phyloP scores from a whole-genome alignment of 2,888 invertebrate species.

The Leptodirus hochenwartii region DNA sequence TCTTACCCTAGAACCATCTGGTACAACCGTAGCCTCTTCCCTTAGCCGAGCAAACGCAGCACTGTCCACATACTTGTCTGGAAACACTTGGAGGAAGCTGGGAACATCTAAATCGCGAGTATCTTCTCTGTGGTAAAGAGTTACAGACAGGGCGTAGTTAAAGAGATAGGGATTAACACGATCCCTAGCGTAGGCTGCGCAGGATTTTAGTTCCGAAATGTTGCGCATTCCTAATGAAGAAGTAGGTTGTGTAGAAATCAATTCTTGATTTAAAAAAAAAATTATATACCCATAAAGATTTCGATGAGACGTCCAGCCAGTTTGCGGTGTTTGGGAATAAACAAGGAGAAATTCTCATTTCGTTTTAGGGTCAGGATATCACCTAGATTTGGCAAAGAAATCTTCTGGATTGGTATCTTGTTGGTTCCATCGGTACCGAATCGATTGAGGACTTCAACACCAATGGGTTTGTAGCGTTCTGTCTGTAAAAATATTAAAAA shows the following conservation, averaged over 20 bases:
- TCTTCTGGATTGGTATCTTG: conserved; percentile 33
- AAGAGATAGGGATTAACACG: conserved; percentile 64
- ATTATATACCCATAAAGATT: conserved; percentile 40
- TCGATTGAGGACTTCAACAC: conserved; percentile 38
- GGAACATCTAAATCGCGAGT: conserved; percentile 52
- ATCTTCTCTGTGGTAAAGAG: conserved; percentile 52
- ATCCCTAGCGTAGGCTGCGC: conserved; percentile 49
- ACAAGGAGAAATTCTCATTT: conserved; percentile 52
- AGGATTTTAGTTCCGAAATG: conserved; percentile 49
- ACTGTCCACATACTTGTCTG: conserved; percentile 64
- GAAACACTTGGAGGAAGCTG: conserved; percentile 58
- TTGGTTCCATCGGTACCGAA: conserved; percentile 30
- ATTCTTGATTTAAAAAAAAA: conserved; percentile 2
- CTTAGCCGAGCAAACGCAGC: conserved; percentile 48
- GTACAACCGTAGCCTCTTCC: conserved; percentile 45
- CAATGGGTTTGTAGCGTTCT: conserved; percentile 35
- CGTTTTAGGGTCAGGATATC: conserved; percentile 36
- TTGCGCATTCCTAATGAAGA: conserved; percentile 37
- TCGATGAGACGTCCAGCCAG: conserved; percentile 53
- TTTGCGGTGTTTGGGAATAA: conserved; percentile 48
- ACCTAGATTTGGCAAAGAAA: conserved; percentile 35
- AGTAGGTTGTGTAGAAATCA: neutral
- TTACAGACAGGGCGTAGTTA: conserved; percentile 60
- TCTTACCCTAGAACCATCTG: conserved; percentile 40
- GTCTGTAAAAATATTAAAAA: conserved; percentile 21